Evolutionary conservation across 64 coral and sea anemone species (phyloP).

Genomic region (Cladopsammia gracilis): DNA sequence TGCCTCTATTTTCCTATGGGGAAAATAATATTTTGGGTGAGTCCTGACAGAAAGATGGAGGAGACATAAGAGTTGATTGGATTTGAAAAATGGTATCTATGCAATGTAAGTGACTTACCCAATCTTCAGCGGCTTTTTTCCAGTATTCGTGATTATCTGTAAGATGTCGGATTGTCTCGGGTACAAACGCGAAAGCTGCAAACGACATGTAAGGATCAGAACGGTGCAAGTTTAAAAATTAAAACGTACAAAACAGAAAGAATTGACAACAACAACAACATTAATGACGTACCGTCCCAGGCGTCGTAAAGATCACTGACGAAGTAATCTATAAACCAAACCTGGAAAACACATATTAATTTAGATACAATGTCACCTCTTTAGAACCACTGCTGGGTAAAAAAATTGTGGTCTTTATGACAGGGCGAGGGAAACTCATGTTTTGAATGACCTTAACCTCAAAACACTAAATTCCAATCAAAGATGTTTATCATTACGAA

Average conservation of each 20-base stretch:
- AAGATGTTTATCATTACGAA: no score
- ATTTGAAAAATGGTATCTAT: no score
- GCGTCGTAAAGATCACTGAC: constrained; percentile 99
- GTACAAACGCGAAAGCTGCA: constrained; percentile 97
- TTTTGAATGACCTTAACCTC: no score
- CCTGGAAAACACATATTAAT: constrained; percentile 49
- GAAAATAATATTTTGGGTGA: no score
- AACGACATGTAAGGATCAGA: background rate
- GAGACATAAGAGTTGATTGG: no score
- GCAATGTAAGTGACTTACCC: constrained; percentile 61
- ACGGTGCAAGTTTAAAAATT: background rate
- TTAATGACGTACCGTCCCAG: constrained; percentile 89
- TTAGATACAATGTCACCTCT: background rate
- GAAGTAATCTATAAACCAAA: constrained; percentile 99
- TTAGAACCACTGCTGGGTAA: no score
- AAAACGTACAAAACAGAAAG: background rate
- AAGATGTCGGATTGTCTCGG: constrained; percentile 97
- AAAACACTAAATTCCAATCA: no score
- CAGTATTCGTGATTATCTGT: constrained; percentile 99
- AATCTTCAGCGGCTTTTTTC: constrained; percentile 96
- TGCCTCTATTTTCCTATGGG: no score
- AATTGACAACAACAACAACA: background rate
- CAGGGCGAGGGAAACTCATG: no score
- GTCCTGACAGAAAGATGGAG: no score
- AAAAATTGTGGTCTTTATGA: no score